Percentiles rank a stretch among this genome's conserved stretches.
Evolutionary conservation across 1,140 invertebrate species (phyloP).

Genomic region (Phortica variegata): DNA sequence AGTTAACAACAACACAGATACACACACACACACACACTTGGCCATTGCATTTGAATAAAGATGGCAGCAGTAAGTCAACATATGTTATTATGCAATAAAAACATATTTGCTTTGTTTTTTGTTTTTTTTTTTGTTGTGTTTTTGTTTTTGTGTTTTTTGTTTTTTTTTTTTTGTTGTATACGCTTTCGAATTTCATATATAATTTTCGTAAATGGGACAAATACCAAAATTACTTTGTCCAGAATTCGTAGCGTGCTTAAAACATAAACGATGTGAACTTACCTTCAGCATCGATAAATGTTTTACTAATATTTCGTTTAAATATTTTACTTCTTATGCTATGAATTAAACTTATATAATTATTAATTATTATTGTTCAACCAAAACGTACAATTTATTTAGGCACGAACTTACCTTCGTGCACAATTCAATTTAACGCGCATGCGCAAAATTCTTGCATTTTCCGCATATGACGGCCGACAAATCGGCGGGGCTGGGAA

Average conservation of each 20-base stretch:
- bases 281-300: slow-evolving; percentile 34
- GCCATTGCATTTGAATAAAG: slow-evolving; percentile 46
- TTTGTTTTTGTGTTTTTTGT: no score
- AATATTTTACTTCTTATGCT: no score
- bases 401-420: slow-evolving; percentile 53
- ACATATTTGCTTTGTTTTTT: no score
- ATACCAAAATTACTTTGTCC: slow-evolving; percentile 29
- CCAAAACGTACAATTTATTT: slow-evolving; percentile 7
- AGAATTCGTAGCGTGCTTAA: slow-evolving; percentile 35
- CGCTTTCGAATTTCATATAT: no score
- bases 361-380: no score
- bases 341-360: no score
- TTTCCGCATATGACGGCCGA: no score
- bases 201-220: no score
- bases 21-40: slow-evolving; percentile 2
- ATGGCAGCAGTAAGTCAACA: slow-evolving; percentile 46
- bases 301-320: slow-evolving; percentile 34
- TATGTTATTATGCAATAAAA: slow-evolving; percentile 15
- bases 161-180: no score
- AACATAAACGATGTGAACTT: slow-evolving; percentile 42
- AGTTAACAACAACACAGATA: slow-evolving; percentile 4
- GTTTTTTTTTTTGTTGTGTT: no score
- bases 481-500: no score
- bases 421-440: slow-evolving; percentile 18
- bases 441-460: no score